phyloP scores from a whole-genome alignment of 2,113 vertebrate species.

The Spea multiplicata region DNA sequence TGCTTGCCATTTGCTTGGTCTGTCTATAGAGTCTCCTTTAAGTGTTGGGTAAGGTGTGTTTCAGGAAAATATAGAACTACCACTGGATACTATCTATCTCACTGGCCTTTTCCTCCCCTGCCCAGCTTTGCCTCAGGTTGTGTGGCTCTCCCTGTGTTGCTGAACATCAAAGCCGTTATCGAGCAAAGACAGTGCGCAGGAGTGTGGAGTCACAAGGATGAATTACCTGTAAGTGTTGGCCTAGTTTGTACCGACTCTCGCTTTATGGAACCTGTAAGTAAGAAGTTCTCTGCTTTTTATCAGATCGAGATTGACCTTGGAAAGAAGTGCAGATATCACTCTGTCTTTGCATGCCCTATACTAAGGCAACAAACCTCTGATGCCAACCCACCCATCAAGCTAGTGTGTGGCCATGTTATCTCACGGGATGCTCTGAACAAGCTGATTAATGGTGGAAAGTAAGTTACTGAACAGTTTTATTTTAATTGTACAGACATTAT shows the following conservation, averaged over 20 bases:
- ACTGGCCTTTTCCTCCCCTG: slow-evolving; percentile 2
- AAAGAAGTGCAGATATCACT: slow-evolving; percentile 82
- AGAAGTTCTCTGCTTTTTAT: background rate
- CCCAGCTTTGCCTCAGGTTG: slow-evolving; percentile 80
- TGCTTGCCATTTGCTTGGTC: slow-evolving; percentile 75
- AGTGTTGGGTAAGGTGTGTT: slow-evolving; percentile 70
- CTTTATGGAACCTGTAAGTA: background rate
- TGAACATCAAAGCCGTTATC: slow-evolving; percentile 81
- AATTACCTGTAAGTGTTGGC: slow-evolving; percentile 71
- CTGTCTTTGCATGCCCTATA: slow-evolving; percentile 81
- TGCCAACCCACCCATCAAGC: slow-evolving; percentile 79
- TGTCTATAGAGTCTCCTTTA: slow-evolving; percentile 78
- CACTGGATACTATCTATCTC: background rate
- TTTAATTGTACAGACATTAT: too few relatives aligned
- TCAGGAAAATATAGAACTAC: background rate
- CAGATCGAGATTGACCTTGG: slow-evolving; percentile 83
- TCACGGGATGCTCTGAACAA: slow-evolving; percentile 83
- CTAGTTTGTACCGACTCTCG: background rate
- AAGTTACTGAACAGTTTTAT: slow-evolving; percentile 55
- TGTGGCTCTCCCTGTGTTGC: slow-evolving; percentile 76
- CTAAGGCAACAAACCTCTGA: slow-evolving; percentile 83
- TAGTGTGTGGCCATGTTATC: slow-evolving; percentile 82
- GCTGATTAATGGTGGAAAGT: slow-evolving; percentile 86
- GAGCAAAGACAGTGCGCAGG: slow-evolving; percentile 80
- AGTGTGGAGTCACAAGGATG: slow-evolving; percentile 82